These are phyloP conservation scores for Ommatoiulus sabulosus DNA, from an alignment of 2,888 invertebrate genomes.

Conservation along the genomic window DNA sequence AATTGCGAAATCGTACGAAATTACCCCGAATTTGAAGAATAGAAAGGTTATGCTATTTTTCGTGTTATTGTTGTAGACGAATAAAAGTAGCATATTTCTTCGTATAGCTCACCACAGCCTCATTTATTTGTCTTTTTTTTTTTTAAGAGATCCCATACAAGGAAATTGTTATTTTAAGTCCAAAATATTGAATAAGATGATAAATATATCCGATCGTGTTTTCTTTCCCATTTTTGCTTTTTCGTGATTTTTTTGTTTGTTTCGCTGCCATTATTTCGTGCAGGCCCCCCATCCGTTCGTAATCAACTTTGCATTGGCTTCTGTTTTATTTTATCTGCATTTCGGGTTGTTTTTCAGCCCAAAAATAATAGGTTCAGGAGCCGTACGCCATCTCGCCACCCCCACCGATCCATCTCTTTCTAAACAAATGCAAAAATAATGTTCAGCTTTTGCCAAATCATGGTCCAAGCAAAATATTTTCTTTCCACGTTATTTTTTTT, in stretches of 20 bases:
- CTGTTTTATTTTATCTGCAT: constrained; percentile 40
- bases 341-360: constrained; percentile 43
- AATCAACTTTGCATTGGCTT: constrained; percentile 35
- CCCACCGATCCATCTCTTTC: constrained; percentile 39
- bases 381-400: constrained; percentile 28
- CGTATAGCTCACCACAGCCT: not conserved
- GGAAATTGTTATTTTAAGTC: constrained; percentile 35
- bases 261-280: constrained; percentile 18
- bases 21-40: not conserved
- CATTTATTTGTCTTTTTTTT: constrained; percentile 18
- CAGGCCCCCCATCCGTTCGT: constrained; percentile 40
- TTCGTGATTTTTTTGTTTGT: constrained; percentile 1
- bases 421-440: constrained; percentile 42
- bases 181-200: constrained; percentile 14
- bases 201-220: constrained; percentile 35
- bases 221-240: constrained; percentile 31
- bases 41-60: not conserved
- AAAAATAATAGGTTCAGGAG: constrained; percentile 43
- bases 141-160: not conserved
- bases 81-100: not conserved
- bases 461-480: constrained; percentile 40
- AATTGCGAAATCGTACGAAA: not conserved
- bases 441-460: constrained; percentile 43
- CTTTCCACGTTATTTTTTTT: not conserved
- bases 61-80: constrained; percentile 4